Conservation (phyloP, 2,888 invertebrate species). For the Julus scanicus region DNA sequence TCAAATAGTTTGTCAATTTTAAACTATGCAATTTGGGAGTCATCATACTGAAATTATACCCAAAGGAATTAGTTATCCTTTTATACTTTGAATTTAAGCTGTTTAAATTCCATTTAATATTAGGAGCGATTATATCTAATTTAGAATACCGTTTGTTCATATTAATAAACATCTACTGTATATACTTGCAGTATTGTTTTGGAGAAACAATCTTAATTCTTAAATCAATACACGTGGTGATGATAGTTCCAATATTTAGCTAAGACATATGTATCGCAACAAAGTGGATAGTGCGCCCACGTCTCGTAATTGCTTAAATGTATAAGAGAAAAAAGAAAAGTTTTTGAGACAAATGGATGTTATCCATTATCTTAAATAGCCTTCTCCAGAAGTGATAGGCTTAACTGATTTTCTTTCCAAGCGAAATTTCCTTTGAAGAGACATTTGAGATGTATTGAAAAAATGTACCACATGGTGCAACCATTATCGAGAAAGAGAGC, state of each 20-base stretch:
- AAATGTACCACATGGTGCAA: not conserved
- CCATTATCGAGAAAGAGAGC: not conserved
- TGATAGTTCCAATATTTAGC: too few relatives aligned
- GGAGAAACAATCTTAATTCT: not conserved
- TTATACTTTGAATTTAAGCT: too few relatives aligned
- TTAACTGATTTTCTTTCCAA: not conserved
- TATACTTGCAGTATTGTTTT: not conserved
- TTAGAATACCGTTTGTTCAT: too few relatives aligned
- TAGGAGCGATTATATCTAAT: too few relatives aligned
- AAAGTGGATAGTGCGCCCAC: not conserved
- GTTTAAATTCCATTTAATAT: too few relatives aligned
- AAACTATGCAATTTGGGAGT: too few relatives aligned
- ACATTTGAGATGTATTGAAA: not conserved
- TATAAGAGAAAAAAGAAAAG: not conserved
- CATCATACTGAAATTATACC: too few relatives aligned
- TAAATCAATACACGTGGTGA: too few relatives aligned
- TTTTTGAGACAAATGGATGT: not conserved
- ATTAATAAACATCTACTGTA: too few relatives aligned
- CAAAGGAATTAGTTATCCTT: too few relatives aligned
- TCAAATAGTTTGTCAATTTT: too few relatives aligned
- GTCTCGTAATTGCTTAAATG: not conserved
- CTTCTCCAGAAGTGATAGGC: not conserved
- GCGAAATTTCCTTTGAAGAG: not conserved
- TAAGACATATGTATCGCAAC: not conserved
- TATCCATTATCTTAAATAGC: slow-evolving; percentile 12